Evolutionary conservation across 2,113 vertebrate genomes (phyloP).

Genomic region (Chloropsis cyanopogon): DNA sequence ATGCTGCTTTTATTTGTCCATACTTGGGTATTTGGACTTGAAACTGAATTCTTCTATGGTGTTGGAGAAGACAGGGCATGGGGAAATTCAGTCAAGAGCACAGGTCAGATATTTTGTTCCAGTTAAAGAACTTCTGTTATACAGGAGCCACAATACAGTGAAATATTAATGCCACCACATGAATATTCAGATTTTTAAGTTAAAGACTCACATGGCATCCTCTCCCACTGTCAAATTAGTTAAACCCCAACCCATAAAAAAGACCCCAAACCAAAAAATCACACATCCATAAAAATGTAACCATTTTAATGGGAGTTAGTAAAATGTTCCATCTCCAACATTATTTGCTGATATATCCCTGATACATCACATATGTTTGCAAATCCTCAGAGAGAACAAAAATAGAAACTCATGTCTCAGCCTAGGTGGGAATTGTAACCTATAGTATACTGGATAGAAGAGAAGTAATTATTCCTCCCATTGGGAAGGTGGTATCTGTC

Average conservation of each 20-base stretch:
- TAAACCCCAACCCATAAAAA: background rate
- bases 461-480: background rate
- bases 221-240: background rate
- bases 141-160: background rate
- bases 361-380: background rate
- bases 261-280: background rate
- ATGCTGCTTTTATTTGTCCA: background rate
- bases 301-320: background rate
- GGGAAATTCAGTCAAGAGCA: background rate
- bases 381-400: background rate
- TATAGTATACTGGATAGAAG: background rate
- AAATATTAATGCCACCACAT: background rate
- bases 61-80: background rate
- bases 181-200: background rate
- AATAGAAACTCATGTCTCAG: background rate
- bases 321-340: background rate
- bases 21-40: background rate
- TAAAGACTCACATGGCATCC: background rate
- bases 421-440: background rate
- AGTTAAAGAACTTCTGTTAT: background rate
- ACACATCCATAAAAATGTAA: background rate
- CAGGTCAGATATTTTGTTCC: background rate
- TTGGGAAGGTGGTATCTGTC: background rate
- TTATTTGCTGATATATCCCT: background rate
- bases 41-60: background rate